Evolutionary conservation across 2,113 vertebrate species (phyloP).

Genomic region (Amblyornis subalaris): DNA sequence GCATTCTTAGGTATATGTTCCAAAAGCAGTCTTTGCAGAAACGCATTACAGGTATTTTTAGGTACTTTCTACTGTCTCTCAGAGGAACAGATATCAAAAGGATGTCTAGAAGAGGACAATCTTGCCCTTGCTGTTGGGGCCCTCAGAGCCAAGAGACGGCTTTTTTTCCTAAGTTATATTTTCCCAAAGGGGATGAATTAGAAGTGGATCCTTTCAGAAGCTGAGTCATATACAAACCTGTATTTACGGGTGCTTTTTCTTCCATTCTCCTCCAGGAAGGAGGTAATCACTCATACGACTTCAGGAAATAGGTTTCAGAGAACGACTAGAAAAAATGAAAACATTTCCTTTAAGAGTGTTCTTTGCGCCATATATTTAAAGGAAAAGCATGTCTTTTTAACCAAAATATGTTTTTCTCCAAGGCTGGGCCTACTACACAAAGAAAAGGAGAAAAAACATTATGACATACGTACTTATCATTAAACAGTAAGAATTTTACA

Average conservation of each 20-base stretch:
- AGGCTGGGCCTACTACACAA: neutral
- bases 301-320: neutral
- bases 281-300: neutral
- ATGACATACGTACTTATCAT: neutral
- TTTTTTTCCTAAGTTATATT: neutral
- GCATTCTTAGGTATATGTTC: neutral
- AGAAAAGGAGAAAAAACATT: neutral
- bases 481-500: neutral
- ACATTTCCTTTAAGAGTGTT: neutral
- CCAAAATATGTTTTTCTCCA: neutral
- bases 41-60: accelerated
- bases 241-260: neutral
- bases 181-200: neutral
- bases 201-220: neutral
- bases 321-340: neutral
- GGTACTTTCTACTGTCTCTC: neutral
- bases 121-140: accelerated
- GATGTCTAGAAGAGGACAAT: neutral
- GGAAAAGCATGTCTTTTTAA: neutral
- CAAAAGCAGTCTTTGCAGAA: neutral
- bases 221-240: neutral
- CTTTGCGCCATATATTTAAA: neutral
- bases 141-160: neutral
- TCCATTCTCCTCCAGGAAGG: neutral
- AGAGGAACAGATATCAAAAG: neutral